Base-by-base conservation (phyloP, 1,140 invertebrate species). In the Drosophila varians region DNA sequence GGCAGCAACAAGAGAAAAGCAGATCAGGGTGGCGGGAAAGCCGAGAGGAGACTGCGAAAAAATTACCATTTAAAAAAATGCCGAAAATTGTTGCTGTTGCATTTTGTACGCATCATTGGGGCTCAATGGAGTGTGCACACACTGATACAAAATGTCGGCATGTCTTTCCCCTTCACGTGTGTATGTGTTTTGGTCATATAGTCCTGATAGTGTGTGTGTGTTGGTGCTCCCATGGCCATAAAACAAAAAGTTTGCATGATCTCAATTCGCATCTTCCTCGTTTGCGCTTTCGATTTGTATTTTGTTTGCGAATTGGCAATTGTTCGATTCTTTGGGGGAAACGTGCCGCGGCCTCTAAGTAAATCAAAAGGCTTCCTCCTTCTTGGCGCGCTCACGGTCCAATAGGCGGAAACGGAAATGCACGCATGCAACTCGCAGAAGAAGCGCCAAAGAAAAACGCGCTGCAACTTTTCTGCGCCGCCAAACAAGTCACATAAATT, bases 81-180 rank as follows among this genome's bases (percentile, higher is more conserved):
- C 66, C 79, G 64, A 82, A 74, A 89, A 77, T 80, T 79, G 78
- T 83, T 89, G 78, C 76, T 78, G 84, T 84, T 84, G 75, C 78
- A 89, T 89, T 89, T 89, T 84, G 84, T 78, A 77, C 83, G 77
- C 84, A 89, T 84, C 84, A 89, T 89, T 89, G 84, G 73, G 68
- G 74, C 76, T 79, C 79, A 89, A 89, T 89, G 78, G 84, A 84
- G 84, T 89, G 84, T 89, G 62, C 78, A 77, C 73, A 89, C 69
- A 89, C 84, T 89, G 84, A 89, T 89, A 89, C 79, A 87, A 87
- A 82, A 87, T 82, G 74, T 75, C 54, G 83, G 76, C 64, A 68
- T 77, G 64, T 69, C 49, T 48, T 53, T 51, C 52, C 3, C 38
- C 16, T 45, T 46, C 40, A 28, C 31, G 57, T 45, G 16, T 52